Evolutionary conservation across 1,140 invertebrate genomes (phyloP).

Genomic region (Solenopsis invicta): DNA sequence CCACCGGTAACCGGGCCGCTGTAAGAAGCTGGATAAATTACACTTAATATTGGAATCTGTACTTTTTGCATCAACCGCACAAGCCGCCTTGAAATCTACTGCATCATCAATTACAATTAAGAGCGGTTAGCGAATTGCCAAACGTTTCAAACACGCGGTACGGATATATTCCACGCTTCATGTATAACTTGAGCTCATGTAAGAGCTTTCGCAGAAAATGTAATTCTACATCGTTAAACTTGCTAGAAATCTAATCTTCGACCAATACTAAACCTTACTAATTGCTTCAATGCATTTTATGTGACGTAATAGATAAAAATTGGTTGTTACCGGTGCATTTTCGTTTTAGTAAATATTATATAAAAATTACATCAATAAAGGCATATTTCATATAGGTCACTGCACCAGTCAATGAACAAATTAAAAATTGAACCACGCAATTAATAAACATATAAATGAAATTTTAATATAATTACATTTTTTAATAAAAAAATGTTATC

Average conservation of each 20-base stretch:
- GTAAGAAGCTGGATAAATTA: slow-evolving; percentile 84
- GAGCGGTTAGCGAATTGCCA: slow-evolving; percentile 86
- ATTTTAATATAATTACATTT: too few species aligned
- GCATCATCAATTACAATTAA: slow-evolving; percentile 87
- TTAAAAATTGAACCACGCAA: too few species aligned
- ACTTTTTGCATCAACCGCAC: slow-evolving; percentile 81
- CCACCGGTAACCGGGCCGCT: not conserved
- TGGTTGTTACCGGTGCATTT: not conserved
- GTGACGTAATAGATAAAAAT: not conserved
- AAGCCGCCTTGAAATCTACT: slow-evolving; percentile 84
- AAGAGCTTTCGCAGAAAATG: slow-evolving; percentile 76
- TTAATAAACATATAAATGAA: too few species aligned
- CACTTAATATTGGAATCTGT: slow-evolving; percentile 86
- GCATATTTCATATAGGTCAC: not conserved
- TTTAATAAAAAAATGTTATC: too few species aligned
- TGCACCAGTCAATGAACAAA: too few species aligned
- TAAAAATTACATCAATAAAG: not conserved
- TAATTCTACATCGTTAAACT: slow-evolving; percentile 63
- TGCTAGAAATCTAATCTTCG: not conserved
- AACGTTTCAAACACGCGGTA: slow-evolving; percentile 81
- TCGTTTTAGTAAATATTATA: not conserved
- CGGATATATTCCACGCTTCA: slow-evolving; percentile 80
- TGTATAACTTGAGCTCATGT: slow-evolving; percentile 76
- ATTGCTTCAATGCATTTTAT: not conserved
- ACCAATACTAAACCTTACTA: not conserved